Percentiles rank a stretch among this genome's conserved stretches.
Conservation (phyloP, 2,888 invertebrate species). For the Tetragonisca angustula region DNA sequence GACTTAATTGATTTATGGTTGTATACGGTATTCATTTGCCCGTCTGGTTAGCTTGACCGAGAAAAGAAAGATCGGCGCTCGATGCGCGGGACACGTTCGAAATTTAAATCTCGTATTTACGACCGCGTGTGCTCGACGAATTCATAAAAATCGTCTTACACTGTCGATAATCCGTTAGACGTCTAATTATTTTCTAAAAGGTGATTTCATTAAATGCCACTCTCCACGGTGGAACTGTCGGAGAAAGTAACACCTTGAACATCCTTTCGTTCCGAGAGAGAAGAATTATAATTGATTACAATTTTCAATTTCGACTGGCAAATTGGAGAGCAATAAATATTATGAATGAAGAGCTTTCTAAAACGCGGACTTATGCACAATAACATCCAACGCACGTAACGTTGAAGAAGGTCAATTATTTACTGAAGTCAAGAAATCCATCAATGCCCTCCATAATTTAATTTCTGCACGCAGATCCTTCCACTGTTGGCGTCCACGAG, state of each 20-base stretch:
- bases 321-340: neutral
- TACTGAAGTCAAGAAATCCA: neutral
- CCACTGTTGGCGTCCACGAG: neutral
- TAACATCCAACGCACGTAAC: neutral
- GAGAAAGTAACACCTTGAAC: neutral
- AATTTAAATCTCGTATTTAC: slow-evolving; percentile 12
- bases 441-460: neutral
- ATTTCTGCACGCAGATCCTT: neutral
- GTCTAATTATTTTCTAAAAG: neutral
- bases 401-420: neutral
- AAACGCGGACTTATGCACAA: neutral
- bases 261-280: neutral
- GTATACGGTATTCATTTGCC: slow-evolving; percentile 17
- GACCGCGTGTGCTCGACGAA: neutral
- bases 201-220: neutral
- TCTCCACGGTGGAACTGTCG: neutral
- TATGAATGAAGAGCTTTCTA: neutral
- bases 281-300: neutral
- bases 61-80: neutral
- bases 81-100: neutral
- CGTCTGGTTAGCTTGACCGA: neutral
- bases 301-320: neutral
- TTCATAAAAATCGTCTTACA: neutral
- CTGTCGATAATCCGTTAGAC: neutral
- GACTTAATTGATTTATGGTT: slow-evolving; percentile 10